Base-by-base conservation (phyloP, 2,797 vertebrate species). In the Loris lydekkerianus region DNA sequence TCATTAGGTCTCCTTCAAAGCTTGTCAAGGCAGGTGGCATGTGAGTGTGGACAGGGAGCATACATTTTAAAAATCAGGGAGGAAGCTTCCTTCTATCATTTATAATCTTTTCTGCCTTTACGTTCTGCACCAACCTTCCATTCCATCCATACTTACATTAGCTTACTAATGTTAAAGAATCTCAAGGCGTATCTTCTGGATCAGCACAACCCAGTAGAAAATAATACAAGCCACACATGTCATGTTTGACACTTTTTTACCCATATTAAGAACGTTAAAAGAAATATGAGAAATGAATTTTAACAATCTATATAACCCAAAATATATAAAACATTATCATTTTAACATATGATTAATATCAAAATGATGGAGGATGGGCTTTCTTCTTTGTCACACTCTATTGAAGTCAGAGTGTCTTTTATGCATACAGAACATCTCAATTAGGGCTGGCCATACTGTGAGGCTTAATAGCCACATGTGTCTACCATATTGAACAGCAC, bases 1-100 rank as follows among this genome's bases (percentile, higher is more conserved):
- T 75, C 40, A 70, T n/a, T 23, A 37, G 58, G 72, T 85, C 65
- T 90, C 92, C 86, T 69, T 67, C 90, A 96, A 93, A 93, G 77
- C 82, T 96, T 82, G 31, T 58, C 86, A 86, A 65, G 67, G 78
- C 87, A 93, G 29, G 75, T 53, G 82, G 65, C 89, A 72, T 86
- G 72, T 86, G 0, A 10, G 23, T 63, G 27, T 67, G 20, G 82
- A 69, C 46, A 20, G 7, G 37, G 49, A 91, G 86, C 58, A 67
- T 46, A 91, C 88, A 69, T 86, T 82, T 81, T 21, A 31, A 95
- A 95, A 73, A 77, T 86, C 89, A 18, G 31, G 77, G 34, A 29
- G 82, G 82, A 92, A 72, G 21, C 60, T 92, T 65, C 75, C 49
- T 84, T 61, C 76, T 76, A 76, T 65, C 69, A 25, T 75, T 77